Conservation (phyloP, 2,888 invertebrate genomes). For the Thymelicus lineola region DNA sequence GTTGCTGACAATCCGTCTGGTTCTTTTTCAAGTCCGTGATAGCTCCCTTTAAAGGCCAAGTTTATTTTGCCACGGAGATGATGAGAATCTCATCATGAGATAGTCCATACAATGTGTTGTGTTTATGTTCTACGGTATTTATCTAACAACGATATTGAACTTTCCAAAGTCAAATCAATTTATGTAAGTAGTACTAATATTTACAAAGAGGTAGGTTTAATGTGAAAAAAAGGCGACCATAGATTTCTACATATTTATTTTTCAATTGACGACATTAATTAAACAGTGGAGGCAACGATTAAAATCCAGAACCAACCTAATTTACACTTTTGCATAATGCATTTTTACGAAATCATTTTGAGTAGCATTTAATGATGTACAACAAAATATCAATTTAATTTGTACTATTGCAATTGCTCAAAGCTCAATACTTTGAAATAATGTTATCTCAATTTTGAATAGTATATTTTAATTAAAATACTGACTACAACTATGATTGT, state of each 20-base stretch:
- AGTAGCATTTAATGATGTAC: background rate
- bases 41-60: too few relatives aligned
- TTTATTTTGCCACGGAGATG: too few relatives aligned
- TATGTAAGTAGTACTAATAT: too few relatives aligned
- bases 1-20: too few relatives aligned
- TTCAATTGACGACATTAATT: constrained; percentile 23
- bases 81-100: too few relatives aligned
- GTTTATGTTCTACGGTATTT: too few relatives aligned
- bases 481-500: background rate
- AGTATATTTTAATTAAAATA: background rate
- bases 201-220: too few relatives aligned
- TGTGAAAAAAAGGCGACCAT: background rate
- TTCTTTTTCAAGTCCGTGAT: too few relatives aligned
- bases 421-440: background rate
- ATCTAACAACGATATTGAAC: too few relatives aligned
- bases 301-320: background rate
- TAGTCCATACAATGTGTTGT: too few relatives aligned
- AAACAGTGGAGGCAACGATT: constrained; percentile 20
- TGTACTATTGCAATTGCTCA: background rate
- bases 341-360: background rate
- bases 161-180: too few relatives aligned
- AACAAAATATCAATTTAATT: background rate
- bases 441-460: background rate
- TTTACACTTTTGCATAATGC: background rate
- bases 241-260: constrained; percentile 28